These are phyloP conservation scores for Pseudachorutes palmiensis DNA, from an alignment of 1,140 invertebrate genomes.

Conservation along the genomic window DNA sequence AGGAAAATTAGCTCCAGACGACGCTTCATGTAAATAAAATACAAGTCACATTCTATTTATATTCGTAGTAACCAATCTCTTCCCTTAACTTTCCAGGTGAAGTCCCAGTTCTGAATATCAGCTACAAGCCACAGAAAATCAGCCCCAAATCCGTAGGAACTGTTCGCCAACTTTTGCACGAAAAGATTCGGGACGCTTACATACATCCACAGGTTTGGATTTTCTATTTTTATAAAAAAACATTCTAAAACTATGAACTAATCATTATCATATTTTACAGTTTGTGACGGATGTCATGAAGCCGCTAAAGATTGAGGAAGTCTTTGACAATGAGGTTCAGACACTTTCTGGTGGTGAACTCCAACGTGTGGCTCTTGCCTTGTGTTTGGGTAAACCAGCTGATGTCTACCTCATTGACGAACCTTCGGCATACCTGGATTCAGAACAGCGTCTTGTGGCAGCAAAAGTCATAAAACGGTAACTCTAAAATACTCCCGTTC, in stretches of 20 bases:
- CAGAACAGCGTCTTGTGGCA: constrained; percentile 98
- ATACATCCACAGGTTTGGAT: constrained; percentile 73
- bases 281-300: constrained; percentile 99
- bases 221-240: background rate
- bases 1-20: constrained; percentile 86
- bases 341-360: constrained; percentile 99
- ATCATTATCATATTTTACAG: constrained; percentile 44
- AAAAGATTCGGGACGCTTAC: constrained; percentile 94
- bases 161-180: constrained; percentile 83
- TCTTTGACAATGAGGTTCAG: constrained; percentile 98
- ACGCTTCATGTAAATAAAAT: constrained; percentile 47
- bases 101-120: constrained; percentile 89
- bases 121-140: constrained; percentile 99
- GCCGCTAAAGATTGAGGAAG: constrained; percentile 92
- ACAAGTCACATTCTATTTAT: background rate
- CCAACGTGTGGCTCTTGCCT: constrained; percentile 88
- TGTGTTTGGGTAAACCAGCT: constrained; percentile 96
- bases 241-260: no score
- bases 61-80: background rate
- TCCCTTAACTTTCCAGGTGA: constrained; percentile 48
- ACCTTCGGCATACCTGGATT: constrained; percentile 98
- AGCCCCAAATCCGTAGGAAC: constrained; percentile 93
- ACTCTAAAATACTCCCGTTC: constrained; percentile 18
- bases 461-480: constrained; percentile 98
- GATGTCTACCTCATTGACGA: constrained; percentile 99